Evolutionary conservation across 2,797 vertebrate species (phyloP), one percentile per base, ranked within the genome.

Genomic region (Poecilia picta): DNA sequence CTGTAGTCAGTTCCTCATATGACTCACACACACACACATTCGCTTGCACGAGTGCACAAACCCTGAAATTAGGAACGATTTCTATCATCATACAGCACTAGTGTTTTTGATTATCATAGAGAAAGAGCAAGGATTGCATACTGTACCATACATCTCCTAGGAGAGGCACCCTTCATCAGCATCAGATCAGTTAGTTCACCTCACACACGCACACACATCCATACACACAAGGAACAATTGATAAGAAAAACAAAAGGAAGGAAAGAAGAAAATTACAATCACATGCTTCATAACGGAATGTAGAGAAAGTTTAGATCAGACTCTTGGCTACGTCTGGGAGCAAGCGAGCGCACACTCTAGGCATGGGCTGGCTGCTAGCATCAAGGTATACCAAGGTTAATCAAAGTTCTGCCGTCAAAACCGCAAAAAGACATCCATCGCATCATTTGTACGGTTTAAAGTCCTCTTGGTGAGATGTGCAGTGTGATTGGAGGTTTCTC

Each of bases 241-340:
- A 81, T 90, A 78, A 86, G 88, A 83, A 78, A 64, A 47, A 41
- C 41, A 53, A 28, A 31, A 71, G 45, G 71, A 73, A 59, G 87
- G 33, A 80, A 28, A 57, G 5, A 59, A 59, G 73, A 73, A 89
- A 89, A 85, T 77, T 92, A 94, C 93, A 93, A 93, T 94, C 94
- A 90, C 93, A 94, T 94, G 93, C 93, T 94, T 92, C 90, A 73
- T 91, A 93, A 94, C 85, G 94, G 94, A 95, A 95, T 95, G 94
- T 94, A 91, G 89, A 93, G 92, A 94, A 93, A 94, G 89, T 88
- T 91, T 85, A 88, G 80, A 86, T 75, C 82, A 91, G 91, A 93
- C 81, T 80, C 88, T 84, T 77, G 49, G 83, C 81, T 84, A 73
- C n/a, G 88, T 86, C 79, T 36, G 80, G 85, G 85, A 81, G 86